Percentiles rank a stretch among this genome's conserved stretches.
Conservation (phyloP, 2,113 vertebrate genomes). For the Lynx canadensis region DNA sequence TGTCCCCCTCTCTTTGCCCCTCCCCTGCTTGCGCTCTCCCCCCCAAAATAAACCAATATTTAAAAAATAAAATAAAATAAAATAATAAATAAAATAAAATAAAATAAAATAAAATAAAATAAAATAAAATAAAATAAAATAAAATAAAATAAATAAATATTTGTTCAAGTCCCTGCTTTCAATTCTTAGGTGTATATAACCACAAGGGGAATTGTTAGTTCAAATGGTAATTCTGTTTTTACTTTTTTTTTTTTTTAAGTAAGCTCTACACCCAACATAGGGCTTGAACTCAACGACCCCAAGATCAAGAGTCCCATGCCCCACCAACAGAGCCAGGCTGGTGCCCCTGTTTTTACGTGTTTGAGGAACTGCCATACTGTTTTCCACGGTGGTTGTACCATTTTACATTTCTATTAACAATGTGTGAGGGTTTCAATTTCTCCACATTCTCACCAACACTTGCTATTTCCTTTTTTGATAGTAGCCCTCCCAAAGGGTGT, state of each 20-base stretch:
- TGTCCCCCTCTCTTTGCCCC: too few species aligned
- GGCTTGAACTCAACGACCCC: neutral
- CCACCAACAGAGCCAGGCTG: neutral
- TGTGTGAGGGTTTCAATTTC: neutral
- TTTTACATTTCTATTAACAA: neutral
- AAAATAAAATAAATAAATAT: too few species aligned
- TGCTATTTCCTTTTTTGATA: neutral
- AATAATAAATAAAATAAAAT: too few species aligned
- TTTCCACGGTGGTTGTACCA: neutral
- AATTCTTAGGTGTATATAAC: neutral
- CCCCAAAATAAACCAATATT: too few species aligned
- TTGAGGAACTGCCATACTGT: neutral
- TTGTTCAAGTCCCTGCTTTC: constrained; percentile 4
- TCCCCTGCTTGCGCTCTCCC: too few species aligned
- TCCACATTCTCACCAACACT: neutral
- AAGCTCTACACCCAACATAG: neutral
- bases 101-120: too few species aligned
- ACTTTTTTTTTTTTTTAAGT: neutral
- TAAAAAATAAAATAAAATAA: too few species aligned
- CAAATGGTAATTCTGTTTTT: neutral
- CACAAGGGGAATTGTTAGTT: neutral
- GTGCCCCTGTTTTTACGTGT: neutral
- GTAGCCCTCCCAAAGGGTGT: neutral
- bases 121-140: too few species aligned
- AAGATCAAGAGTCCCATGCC: neutral